Base-by-base conservation (phyloP, 2,797 vertebrate genomes). In the Setipinna tenuifilis region DNA sequence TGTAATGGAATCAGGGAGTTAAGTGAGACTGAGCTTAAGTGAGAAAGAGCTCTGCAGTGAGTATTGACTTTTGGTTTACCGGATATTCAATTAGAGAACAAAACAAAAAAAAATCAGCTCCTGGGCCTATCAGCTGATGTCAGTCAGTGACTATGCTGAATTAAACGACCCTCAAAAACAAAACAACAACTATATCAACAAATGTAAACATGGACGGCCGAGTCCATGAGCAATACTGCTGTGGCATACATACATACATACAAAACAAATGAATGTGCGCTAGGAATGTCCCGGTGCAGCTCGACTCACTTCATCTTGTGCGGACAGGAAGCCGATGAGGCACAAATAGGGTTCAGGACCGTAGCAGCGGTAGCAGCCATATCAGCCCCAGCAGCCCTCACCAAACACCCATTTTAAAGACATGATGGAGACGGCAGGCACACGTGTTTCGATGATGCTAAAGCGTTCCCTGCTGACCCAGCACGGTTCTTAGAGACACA, bases 61-160 rank as follows among this genome's bases (percentile, higher is more conserved):
- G 14, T 75, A 75, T 75, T 75, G 71, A 78, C 31, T 41, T 78
- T 41, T 44, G 71, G 71, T 44, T 41, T 44, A 78, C 71, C 7
- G 71, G 71, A 78, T 78, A 21, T 78, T 78, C 71, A 78, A 78
- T 78, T 78, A 44, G 17, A 35, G 11, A 14, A n/a, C 12, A 58
- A 25, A 28, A n/a, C n/a, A n/a, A n/a, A 78, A 41, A 78, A 78
- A 44, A 78, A 44, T 9, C 17, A 14, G 65, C 65, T 17, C 25
- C 25, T 0, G 35, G 17, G 19, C 2, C 35, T 41, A 41, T 35
- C 7, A 78, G 31, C 17, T 21, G 6, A 35, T 44, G 19, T 44
- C 31, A 41, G 19, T 44, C 31, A 41, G 31, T 19, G 71, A 78
- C 17, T 78, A 78, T 78, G 71, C 71, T 21, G 35, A 78, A 14